Evolutionary conservation across 2,888 invertebrate genomes (phyloP), one percentile per base, ranked within the genome.

Genomic region (Erebia epiphron): DNA sequence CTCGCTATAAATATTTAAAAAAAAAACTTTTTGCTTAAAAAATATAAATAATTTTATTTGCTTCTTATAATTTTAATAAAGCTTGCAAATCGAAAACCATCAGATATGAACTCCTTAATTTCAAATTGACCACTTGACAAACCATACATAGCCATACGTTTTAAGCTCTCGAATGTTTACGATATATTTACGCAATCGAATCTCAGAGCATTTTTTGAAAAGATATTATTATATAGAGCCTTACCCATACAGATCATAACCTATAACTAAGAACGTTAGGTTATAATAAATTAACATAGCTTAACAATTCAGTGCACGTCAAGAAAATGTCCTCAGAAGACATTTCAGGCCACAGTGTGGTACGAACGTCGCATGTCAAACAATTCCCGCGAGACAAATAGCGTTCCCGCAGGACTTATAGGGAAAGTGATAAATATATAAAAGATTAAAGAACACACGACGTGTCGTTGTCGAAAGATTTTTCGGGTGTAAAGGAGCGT

Each of bases 401-500:
- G 21, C 62, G 46, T 8, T 61, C 62, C 46, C 46, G 14, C 61
- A 61, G 43, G 49, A 26, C 18, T 49, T 62, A 62, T 8, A 49
- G 11, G 46, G 21, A 21, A 49, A 49, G 62, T 49, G 41, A 64
- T 41, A 64, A 64, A 64, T 54, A 16, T 64, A 64, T 18, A 41
- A 64, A 64, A 52, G 16, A 64, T 35, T 35, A 35, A 35, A 35
- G 7, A 35, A 7, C 0, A 64, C 64, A 43, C 60, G n/a, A 64
- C 41, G 64, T 64, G 64, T 41, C 13, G 16, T 16, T 54, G 35
- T 16, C 52, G 3, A 26, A 64, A 64, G 64, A 64, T 64, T 64
- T 50, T 41, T 41, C 52, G 50, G 16, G 41, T n/a, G n/a, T 16
- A 54, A 41, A 64, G 7, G 11, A 64, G 41, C 41, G 16, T 41